Evolutionary conservation across 2,888 invertebrate genomes (phyloP).

Genomic region (Drosophila kuntzei): DNA sequence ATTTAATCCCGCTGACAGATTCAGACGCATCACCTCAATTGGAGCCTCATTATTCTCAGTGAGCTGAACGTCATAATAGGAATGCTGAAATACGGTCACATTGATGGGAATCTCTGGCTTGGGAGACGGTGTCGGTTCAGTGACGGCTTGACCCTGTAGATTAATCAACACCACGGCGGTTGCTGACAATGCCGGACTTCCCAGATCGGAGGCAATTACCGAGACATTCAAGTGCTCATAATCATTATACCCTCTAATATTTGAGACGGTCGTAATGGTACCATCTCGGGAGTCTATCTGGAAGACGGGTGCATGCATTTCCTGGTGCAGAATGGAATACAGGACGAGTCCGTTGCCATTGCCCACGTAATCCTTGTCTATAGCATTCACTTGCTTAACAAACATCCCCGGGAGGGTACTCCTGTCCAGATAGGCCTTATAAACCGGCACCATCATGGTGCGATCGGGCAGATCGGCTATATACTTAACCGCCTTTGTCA

Average conservation of each 20-base stretch:
- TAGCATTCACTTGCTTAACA: conserved; percentile 91
- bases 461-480: conserved; percentile 75
- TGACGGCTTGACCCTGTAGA: conserved; percentile 86
- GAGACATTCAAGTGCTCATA: conserved; percentile 90
- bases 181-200: conserved; percentile 92
- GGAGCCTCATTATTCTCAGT: conserved; percentile 93
- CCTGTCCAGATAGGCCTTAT: conserved; percentile 91
- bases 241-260: conserved; percentile 84
- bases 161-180: conserved; percentile 90
- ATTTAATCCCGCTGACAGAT: conserved; percentile 89
- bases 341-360: conserved; percentile 95
- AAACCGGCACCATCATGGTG: conserved; percentile 88
- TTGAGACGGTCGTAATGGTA: conserved; percentile 90
- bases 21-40: conserved; percentile 90
- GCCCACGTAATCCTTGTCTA: conserved; percentile 93
- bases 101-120: conserved; percentile 64
- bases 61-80: conserved; percentile 93
- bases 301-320: conserved; percentile 88
- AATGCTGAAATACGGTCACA: conserved; percentile 87
- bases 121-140: conserved; percentile 63
- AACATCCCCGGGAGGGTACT: conserved; percentile 91
- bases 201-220: conserved; percentile 93
- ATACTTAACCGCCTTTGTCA: conserved; percentile 73
- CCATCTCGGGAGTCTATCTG: conserved; percentile 95
- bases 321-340: conserved; percentile 90